Base-by-base conservation (phyloP, 2,113 vertebrate species). In the Chaetura pelagica region DNA sequence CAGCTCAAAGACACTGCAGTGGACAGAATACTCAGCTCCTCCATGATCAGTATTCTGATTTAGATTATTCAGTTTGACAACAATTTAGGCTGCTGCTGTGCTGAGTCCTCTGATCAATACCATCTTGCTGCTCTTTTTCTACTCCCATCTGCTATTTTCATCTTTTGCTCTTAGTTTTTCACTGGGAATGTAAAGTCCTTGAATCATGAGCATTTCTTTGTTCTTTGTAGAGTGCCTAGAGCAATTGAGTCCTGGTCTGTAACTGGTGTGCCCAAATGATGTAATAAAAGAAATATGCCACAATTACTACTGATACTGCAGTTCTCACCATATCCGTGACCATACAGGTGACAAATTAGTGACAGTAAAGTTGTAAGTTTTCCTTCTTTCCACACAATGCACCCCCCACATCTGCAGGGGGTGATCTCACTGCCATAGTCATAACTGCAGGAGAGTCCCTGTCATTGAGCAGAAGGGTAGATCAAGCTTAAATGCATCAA, bases 41-140 rank as follows among this genome's bases (percentile, higher is more conserved):
- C 63, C 63, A 42, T 77, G 54, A 89, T 94, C 63, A 74, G 55
- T 73, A 88, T 80, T 85, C 76, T 93, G 82, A 87, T 93, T 94
- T 96, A 93, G 96, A 96, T 96, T 93, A 94, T 93, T 96, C 89
- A 93, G 78, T 95, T 90, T 93, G 84, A 96, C 89, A 96, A 95
- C 82, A 91, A 92, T 93, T 95, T 91, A 96, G 78, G 38, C 74
- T 94, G 68, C 91, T 93, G 71, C 75, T 89, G 86, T 74, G 79
- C 90, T 67, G 83, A 90, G 55, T 90, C 59, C 67, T 93, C 92
- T 86, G 88, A 95, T 96, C 95, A 79, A 97, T 96, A 97, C 35
- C 1, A 5, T 94, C 89, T 94, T 2, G 0, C 86, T 90, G 64
- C 49, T 94, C 51, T 93, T 89, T 90, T 91, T 93, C 59, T 85